Conservation (phyloP, 2,113 vertebrate species). For the Arvicanthis niloticus region DNA sequence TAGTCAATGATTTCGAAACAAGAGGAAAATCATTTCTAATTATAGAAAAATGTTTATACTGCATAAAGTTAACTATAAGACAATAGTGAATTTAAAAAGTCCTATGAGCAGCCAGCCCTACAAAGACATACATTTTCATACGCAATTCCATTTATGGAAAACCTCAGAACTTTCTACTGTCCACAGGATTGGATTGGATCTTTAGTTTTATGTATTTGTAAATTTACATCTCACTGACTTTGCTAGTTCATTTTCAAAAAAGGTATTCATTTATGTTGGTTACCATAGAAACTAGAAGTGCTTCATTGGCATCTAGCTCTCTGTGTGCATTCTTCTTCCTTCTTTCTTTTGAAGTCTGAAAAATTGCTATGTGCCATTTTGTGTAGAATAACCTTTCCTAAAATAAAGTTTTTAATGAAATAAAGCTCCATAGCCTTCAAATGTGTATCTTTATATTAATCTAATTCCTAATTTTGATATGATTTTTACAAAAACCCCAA, state of each 20-base stretch:
- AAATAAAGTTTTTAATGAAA: slow-evolving; percentile 46
- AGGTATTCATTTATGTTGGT: slow-evolving; percentile 81
- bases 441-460: neutral
- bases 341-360: slow-evolving; percentile 68
- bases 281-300: slow-evolving; percentile 82
- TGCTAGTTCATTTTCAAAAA: slow-evolving; percentile 73
- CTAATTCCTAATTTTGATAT: slow-evolving; percentile 32
- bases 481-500: slow-evolving; percentile 13
- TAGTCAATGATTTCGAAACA: neutral
- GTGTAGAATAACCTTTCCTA: slow-evolving; percentile 56
- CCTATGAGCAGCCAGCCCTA: neutral
- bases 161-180: slow-evolving; percentile 49
- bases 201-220: slow-evolving; percentile 67
- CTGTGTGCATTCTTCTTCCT: slow-evolving; percentile 36
- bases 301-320: slow-evolving; percentile 63
- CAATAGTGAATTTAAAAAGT: slow-evolving; percentile 1
- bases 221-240: slow-evolving; percentile 79
- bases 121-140: neutral
- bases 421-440: slow-evolving; percentile 46
- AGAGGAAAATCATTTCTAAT: slow-evolving; percentile 19
- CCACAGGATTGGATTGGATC: neutral
- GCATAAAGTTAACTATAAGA: slow-evolving; percentile 6
- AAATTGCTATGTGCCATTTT: slow-evolving; percentile 67
- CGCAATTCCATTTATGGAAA: neutral
- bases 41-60: slow-evolving; percentile 41